phyloP scores from a whole-genome alignment of 2,113 vertebrate species.

The Monopterus albus region DNA sequence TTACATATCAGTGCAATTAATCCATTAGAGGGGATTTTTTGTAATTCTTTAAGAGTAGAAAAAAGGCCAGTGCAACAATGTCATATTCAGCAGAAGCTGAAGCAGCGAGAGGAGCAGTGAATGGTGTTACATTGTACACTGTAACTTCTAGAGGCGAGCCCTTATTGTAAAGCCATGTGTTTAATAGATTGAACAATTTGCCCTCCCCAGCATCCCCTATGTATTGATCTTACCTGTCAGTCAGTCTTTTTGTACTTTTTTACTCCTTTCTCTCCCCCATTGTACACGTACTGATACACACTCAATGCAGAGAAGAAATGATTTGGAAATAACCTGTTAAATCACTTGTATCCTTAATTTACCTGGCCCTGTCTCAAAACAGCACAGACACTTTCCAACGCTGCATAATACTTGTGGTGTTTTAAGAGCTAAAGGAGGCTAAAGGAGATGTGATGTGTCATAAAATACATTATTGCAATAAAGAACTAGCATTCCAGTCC shows the following conservation, averaged over 20 bases:
- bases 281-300: conserved; percentile 37
- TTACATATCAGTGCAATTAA: conserved; percentile 69
- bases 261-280: conserved; percentile 65
- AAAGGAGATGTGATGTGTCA: conserved; percentile 11
- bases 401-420: conserved; percentile 7
- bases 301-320: conserved; percentile 47
- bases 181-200: conserved; percentile 50
- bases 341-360: conserved; percentile 3
- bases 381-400: conserved; percentile 21
- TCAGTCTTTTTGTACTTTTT: conserved; percentile 79
- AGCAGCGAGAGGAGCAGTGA: conserved; percentile 42
- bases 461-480: conserved; percentile 43
- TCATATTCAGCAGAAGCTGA: conserved; percentile 62
- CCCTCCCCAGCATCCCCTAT: conserved; percentile 19
- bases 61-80: conserved; percentile 39
- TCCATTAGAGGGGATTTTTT: conserved; percentile 3
- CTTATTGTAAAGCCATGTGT: conserved; percentile 45
- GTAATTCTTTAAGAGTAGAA: neutral
- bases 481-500: conserved; percentile 30
- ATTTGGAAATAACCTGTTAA: conserved; percentile 4
- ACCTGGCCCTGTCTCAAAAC: neutral
- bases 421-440: conserved; percentile 20
- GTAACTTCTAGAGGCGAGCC: conserved; percentile 35
- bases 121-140: conserved; percentile 40
- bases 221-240: conserved; percentile 53